phyloP scores from a whole-genome alignment of 2,888 invertebrate species.

The Chalcis sispes region DNA sequence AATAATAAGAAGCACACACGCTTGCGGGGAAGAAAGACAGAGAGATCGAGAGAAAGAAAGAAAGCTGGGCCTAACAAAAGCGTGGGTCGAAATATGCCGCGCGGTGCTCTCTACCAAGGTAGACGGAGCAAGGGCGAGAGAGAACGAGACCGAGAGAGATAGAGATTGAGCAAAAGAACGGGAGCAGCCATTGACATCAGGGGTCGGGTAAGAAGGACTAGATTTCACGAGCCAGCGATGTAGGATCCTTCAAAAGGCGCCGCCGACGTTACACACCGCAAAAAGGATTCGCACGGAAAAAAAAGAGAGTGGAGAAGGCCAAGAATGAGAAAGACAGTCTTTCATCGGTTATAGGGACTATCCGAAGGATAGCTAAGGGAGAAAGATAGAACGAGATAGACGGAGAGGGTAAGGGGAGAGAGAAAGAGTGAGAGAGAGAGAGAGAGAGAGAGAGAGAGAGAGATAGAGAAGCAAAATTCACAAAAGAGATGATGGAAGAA shows the following conservation, averaged over 20 bases:
- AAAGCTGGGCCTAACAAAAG: slow-evolving; percentile 19
- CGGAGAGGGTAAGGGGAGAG: slow-evolving; percentile 45
- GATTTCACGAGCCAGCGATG: slow-evolving; percentile 75
- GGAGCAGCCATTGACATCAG: slow-evolving; percentile 71
- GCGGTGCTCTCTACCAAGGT: too few relatives aligned
- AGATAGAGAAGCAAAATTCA: slow-evolving; percentile 26
- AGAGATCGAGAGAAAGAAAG: slow-evolving; percentile 5
- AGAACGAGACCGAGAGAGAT: background rate
- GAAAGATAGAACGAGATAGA: slow-evolving; percentile 24
- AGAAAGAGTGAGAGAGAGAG: slow-evolving; percentile 47
- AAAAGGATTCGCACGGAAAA: slow-evolving; percentile 67
- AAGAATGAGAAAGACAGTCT: background rate
- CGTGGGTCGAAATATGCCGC: slow-evolving; percentile 10
- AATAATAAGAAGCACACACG: too few relatives aligned
- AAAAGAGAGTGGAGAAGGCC: background rate
- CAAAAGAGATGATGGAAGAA: slow-evolving; percentile 55
- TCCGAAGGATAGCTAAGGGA: slow-evolving; percentile 46
- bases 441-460: slow-evolving; percentile 44
- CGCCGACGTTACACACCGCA: slow-evolving; percentile 66
- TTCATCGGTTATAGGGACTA: slow-evolving; percentile 13
- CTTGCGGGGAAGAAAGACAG: background rate
- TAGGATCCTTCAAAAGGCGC: slow-evolving; percentile 74
- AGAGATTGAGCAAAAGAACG: background rate
- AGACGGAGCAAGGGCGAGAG: too few relatives aligned
- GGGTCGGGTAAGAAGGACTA: slow-evolving; percentile 71